Evolutionary conservation across 2,888 invertebrate genomes (phyloP).

Genomic region (Aleiodes testaceus): DNA sequence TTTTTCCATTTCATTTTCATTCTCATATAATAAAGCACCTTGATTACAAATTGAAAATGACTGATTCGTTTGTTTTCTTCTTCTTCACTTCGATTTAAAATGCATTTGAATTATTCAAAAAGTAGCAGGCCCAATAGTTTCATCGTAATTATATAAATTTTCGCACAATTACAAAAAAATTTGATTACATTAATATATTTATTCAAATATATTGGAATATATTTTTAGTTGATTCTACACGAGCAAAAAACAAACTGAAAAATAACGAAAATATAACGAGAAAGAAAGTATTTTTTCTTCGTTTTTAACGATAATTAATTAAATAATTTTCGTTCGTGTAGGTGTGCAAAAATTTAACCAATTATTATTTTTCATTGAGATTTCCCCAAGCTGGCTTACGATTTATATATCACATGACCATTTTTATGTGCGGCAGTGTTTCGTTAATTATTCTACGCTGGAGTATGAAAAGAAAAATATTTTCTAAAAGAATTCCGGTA

Average conservation of each 20-base stretch:
- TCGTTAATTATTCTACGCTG: conserved; percentile 29
- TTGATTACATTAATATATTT: conserved; percentile 29
- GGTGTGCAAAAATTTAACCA: not conserved
- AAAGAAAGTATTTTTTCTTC: no score
- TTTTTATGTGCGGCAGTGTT: conserved; percentile 64
- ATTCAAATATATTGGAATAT: conserved; percentile 6
- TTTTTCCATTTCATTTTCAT: conserved; percentile 33
- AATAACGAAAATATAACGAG: not conserved
- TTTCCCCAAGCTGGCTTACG: conserved; percentile 57
- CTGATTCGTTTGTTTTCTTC: conserved; percentile 39
- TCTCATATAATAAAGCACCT: conserved; percentile 61
- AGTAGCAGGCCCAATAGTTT: conserved; percentile 52
- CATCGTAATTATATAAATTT: conserved; percentile 39
- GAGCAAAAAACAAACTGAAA: not conserved
- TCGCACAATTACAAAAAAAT: conserved; percentile 35
- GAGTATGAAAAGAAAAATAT: conserved; percentile 21
- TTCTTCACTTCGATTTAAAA: conserved; percentile 44
- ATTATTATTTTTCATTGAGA: conserved; percentile 27
- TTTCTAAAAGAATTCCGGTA: not conserved
- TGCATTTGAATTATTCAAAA: conserved; percentile 61
- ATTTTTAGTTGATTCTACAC: not conserved
- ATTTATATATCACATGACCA: conserved; percentile 66
- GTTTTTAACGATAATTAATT: conserved; percentile 3
- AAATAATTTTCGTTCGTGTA: conserved; percentile 31
- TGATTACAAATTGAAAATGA: conserved; percentile 61